Evolutionary conservation across 2,113 vertebrate species (phyloP), one percentile per base, ranked within the genome.

Genomic region (Nanger granti): DNA sequence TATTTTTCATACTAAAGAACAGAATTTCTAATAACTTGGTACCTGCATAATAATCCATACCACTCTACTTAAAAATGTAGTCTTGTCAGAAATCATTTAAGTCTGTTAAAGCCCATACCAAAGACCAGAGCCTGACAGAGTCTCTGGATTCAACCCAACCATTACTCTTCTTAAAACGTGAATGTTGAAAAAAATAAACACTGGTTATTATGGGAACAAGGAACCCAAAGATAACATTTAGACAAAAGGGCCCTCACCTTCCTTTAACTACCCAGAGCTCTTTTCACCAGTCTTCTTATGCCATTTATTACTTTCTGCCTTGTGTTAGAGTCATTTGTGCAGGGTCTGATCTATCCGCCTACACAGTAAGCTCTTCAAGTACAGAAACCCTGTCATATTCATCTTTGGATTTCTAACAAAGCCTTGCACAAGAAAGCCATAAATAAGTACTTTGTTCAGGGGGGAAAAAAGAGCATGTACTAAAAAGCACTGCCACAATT

Each of bases 121-220:
- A 95, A 96, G 85, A 82, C 62, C 73, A 92, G n/a, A 87, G 91
- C 7, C 91, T 91, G 28, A 29, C 18, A 29, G 11, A 37, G 17
- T 12, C 57, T 87, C n/a, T 69, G 37, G 47, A 97, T 69, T 93
- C 94, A 44, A 87, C 22, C 59, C 93, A 82, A 82, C 47, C 59
- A 88, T 62, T 91, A 88, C 80, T 95, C 84, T 66, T 91, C 73
- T 89, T 76, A 69, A 93, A 98, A 92, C 85, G 3, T 96, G 66
- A 80, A 85, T 94, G 80, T 18, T 84, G 37, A 83, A 52, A 37
- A 52, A 73, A 41, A 85, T 15, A 91, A 84, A 95, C 83, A 88
- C 8, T 41, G 59, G 89, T 97, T 96, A 96, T 96, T 73, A 97
- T 85, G 76, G 96, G 29, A 97, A 98, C 96, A 94, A 94, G 87